phyloP scores from a whole-genome alignment of 2,888 invertebrate genomes.

The Acronicta psi region DNA sequence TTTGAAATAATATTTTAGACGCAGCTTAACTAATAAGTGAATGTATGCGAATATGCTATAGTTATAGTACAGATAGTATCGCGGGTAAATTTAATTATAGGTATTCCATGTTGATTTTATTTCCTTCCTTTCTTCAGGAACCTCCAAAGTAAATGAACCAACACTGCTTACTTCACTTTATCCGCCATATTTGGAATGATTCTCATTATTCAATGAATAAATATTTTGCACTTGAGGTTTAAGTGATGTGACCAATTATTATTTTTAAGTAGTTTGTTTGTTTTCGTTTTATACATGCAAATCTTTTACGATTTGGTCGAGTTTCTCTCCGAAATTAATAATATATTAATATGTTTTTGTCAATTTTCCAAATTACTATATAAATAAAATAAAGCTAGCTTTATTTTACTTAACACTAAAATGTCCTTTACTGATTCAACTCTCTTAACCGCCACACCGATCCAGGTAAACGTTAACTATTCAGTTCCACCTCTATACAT shows the following conservation, averaged over 20 bases:
- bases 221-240: conserved; percentile 9
- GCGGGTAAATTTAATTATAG: not conserved
- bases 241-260: conserved; percentile 14
- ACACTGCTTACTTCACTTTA: too few species aligned
- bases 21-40: not conserved
- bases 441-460: conserved; percentile 23
- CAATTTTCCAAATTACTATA: not conserved
- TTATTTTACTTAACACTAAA: conserved; percentile 1
- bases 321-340: too few species aligned
- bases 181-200: too few species aligned
- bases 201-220: too few species aligned
- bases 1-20: not conserved
- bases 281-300: not conserved
- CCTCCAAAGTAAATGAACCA: too few species aligned
- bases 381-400: not conserved
- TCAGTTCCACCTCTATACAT: conserved; percentile 15
- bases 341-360: too few species aligned
- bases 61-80: too few species aligned
- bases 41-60: not conserved
- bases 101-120: not conserved
- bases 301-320: not conserved
- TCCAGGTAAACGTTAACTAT: conserved; percentile 33
- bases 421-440: conserved; percentile 13
- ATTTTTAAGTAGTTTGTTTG: conserved; percentile 15
- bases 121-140: not conserved